Evolutionary conservation across 2,797 vertebrate genomes (phyloP).

Genomic region (Peromyscus eremicus): DNA sequence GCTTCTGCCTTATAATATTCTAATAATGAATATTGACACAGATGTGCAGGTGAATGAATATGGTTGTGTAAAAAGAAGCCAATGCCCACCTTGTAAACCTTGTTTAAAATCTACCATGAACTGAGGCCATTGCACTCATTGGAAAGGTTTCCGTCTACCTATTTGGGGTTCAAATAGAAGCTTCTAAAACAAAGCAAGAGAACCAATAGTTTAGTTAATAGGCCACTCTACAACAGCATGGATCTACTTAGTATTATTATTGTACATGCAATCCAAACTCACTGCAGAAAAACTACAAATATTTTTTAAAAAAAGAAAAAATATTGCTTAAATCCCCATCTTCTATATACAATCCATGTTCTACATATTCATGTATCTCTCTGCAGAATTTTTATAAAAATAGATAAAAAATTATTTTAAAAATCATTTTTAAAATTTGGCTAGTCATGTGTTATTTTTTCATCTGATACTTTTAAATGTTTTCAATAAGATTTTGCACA

Average conservation of each 20-base stretch:
- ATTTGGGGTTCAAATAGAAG: not conserved
- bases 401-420: no score
- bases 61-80: not conserved
- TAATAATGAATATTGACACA: not conserved
- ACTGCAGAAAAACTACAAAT: not conserved
- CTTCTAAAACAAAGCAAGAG: conserved; percentile 38
- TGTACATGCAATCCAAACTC: not conserved
- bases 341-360: not conserved
- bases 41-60: not conserved
- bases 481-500: conserved; percentile 8
- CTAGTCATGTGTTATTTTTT: not conserved
- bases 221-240: no score
- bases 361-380: not conserved
- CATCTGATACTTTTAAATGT: not conserved
- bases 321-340: not conserved
- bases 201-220: not conserved
- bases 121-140: not conserved
- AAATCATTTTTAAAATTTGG: conserved; percentile 25
- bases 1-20: not conserved
- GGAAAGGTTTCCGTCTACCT: not conserved
- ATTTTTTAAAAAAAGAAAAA: not conserved
- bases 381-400: conserved; percentile 20
- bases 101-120: not conserved
- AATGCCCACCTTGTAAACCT: not conserved
- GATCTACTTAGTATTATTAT: not conserved